phyloP scores from a whole-genome alignment of 2,113 vertebrate species.

The Sturnira hondurensis region DNA sequence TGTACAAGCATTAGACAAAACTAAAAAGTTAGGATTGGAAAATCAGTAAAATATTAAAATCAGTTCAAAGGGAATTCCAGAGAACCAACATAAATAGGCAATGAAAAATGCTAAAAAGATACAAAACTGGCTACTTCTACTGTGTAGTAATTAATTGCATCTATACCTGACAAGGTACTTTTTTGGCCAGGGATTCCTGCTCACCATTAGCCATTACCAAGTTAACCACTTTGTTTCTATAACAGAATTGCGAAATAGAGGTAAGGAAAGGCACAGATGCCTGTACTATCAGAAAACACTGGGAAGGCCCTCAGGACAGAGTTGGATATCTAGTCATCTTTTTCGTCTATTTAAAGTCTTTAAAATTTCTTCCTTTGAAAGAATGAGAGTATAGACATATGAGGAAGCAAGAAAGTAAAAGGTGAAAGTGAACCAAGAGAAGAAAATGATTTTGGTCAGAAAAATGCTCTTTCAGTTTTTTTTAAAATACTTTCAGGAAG shows the following conservation, averaged over 20 bases:
- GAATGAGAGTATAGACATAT: neutral
- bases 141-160: fast-evolving
- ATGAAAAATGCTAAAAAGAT: neutral
- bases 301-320: neutral
- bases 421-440: neutral
- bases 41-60: neutral
- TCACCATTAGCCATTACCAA: too few species aligned
- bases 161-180: neutral
- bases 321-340: neutral
- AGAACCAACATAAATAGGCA: neutral
- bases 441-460: neutral
- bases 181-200: neutral
- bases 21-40: neutral
- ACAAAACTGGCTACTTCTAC: fast-evolving
- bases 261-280: neutral
- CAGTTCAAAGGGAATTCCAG: neutral
- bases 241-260: neutral
- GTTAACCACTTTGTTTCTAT: neutral
- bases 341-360: neutral
- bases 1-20: neutral
- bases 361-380: neutral
- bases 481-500: neutral
- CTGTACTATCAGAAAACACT: neutral
- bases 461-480: neutral
- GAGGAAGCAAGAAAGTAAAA: neutral